Percentiles rank a stretch among this genome's conserved stretches.
These are phyloP conservation scores for Crambe crambe DNA, from an alignment of 37 sponge, comb jelly and placozoan genomes.

Conservation along the genomic window DNA sequence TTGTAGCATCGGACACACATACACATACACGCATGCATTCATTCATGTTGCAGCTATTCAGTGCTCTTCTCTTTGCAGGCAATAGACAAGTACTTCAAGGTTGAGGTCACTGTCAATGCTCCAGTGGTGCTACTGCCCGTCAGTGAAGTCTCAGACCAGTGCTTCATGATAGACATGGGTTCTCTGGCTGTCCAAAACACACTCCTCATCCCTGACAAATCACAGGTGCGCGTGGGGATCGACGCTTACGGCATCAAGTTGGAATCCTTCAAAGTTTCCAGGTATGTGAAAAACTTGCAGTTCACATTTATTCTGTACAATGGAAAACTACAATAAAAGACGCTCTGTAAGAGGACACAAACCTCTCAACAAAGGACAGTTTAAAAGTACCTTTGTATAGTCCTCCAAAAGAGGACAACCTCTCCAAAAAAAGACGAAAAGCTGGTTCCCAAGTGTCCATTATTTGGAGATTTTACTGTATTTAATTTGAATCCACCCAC, in stretches of 20 bases:
- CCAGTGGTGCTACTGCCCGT: constrained; percentile 66
- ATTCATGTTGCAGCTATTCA: no score
- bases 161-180: constrained; percentile 68
- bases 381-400: no score
- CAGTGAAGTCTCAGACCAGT: constrained; percentile 31
- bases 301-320: background rate
- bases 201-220: constrained; percentile 17
- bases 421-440: background rate
- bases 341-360: no score
- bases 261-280: constrained; percentile 45
- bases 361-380: no score
- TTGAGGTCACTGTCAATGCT: constrained; percentile 54
- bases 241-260: constrained; percentile 56
- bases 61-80: constrained; percentile 19
- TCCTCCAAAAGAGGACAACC: no score
- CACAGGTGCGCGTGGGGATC: background rate
- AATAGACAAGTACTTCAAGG: constrained; percentile 38
- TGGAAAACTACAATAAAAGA: no score
- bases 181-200: constrained; percentile 43
- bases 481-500: no score
- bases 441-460: background rate
- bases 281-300: constrained; percentile 27
- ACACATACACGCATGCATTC: no score
- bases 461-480: no score
- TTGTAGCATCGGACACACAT: no score